Evolutionary conservation across 2,113 vertebrate genomes (phyloP), one percentile per base, ranked within the genome.

Genomic region (Myxocyprinus asiaticus): DNA sequence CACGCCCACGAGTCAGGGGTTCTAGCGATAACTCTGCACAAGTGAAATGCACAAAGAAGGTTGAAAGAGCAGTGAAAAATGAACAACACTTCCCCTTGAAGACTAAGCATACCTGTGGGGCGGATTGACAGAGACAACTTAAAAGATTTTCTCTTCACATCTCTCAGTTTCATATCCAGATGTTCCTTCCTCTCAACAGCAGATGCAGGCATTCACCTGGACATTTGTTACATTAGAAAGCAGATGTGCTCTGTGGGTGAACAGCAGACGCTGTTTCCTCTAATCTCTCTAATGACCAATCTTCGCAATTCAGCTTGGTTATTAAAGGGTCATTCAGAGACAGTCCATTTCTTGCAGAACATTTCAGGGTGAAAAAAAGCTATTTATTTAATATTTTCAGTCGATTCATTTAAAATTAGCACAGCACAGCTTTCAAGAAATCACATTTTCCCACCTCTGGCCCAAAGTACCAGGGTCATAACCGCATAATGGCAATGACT

Each of bases 211-310:
- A 11, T 72, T 73, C 56, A 48, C 15, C 12, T 50, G 59, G 45
- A 51, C 50, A 53, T 65, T 75, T 58, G 81, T 74, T 75, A 67
- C 45, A 67, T 47, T n/a, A 67, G 47, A 62, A 53, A 82, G 74
- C 76, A 74, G 81, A 82, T 78, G 78, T 77, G 71, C 71, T 53
- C 42, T 14, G 55, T 61, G 45, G 61, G 64, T 59, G 22, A 10
- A 73, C 43, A 76, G 15, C 78, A 33, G 22, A 33, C 22, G 1
- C 22, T 33, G 22, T 33, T 33, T 33, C 22, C 22, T 33, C 22
- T 33, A 33, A 1, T 33, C 22, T 33, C 22, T 33, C 1, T 86
- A 80, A 62, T 82, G 78, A 71, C 45, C 45, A 84, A 84, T 79
- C 82, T 68, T 81, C 79, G 62, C 51, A 59, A 70, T 63, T 58